These are phyloP conservation scores for Chloebia gouldiae DNA, from an alignment of 2,113 vertebrate species.

Conservation along the genomic window DNA sequence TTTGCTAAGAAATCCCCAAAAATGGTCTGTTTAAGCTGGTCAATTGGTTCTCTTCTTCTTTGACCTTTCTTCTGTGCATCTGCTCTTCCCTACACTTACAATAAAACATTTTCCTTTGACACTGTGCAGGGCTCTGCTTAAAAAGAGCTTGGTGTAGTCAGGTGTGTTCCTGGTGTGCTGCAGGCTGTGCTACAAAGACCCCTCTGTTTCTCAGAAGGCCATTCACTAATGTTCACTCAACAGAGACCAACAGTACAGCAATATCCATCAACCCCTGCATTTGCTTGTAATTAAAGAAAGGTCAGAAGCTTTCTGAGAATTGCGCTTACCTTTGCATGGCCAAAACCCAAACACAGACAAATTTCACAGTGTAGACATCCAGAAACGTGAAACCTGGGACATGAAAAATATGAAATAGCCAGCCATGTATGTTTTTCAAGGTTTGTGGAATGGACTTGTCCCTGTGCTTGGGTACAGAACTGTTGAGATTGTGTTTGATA, in stretches of 20 bases:
- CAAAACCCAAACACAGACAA: conserved; percentile 34
- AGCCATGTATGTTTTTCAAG: conserved; percentile 1
- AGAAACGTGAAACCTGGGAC: not conserved
- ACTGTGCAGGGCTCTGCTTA: conserved; percentile 43
- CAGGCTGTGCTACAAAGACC: conserved; percentile 63
- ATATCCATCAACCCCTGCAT: conserved; percentile 27
- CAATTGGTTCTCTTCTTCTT: conserved; percentile 60
- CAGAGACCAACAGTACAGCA: conserved; percentile 13
- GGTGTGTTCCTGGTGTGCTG: conserved; percentile 53
- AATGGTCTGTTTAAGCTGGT: conserved; percentile 52
- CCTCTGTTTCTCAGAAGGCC: conserved; percentile 38
- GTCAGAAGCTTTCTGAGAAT: conserved; percentile 33
- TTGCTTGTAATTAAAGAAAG: conserved; percentile 61
- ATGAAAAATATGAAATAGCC: conserved; percentile 25
- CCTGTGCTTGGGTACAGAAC: not conserved
- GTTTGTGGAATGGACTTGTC: conserved; percentile 10
- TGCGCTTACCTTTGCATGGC: not conserved
- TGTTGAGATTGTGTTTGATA: conserved; percentile 25
- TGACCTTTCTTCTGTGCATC: conserved; percentile 61
- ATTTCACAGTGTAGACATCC: conserved; percentile 34
- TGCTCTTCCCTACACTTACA: conserved; percentile 59
- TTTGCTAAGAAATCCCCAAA: conserved; percentile 55
- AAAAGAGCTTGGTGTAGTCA: conserved; percentile 63
- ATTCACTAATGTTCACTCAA: conserved; percentile 5
- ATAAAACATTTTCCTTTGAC: conserved; percentile 73